phyloP scores from a whole-genome alignment of 2,888 invertebrate species.

The Ichneumoninae sp. region DNA sequence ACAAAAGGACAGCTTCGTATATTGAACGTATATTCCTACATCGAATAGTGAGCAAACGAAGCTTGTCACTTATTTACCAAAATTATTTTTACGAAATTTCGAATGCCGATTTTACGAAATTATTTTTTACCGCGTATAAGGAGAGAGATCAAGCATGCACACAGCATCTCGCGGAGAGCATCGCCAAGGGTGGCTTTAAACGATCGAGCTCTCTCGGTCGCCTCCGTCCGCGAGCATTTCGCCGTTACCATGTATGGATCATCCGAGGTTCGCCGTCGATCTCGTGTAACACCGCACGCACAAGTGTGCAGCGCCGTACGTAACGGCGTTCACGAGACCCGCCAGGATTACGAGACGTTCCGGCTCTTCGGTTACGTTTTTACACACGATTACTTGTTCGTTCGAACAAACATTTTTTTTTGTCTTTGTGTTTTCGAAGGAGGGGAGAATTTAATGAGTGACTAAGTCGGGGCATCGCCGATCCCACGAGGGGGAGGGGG shows the following conservation, averaged over 20 bases:
- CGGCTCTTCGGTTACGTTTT: conserved; percentile 24
- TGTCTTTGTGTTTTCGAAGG: not conserved
- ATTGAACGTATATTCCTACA: too few relatives aligned
- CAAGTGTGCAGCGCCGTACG: conserved; percentile 21
- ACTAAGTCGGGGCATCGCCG: not conserved
- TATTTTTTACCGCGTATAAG: not conserved
- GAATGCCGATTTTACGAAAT: too few relatives aligned
- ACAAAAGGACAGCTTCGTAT: too few relatives aligned
- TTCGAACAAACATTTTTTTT: not conserved
- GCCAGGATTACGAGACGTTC: conserved; percentile 40
- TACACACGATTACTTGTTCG: not conserved
- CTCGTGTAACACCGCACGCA: conserved; percentile 15
- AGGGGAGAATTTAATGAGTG: conserved; percentile 25
- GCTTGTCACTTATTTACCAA: too few relatives aligned
- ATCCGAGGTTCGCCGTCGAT: conserved; percentile 70
- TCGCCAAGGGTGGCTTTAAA: conserved; percentile 7
- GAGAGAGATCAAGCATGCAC: not conserved
- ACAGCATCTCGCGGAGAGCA: conserved; percentile 6
- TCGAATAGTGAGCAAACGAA: not conserved
- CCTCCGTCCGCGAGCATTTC: conserved; percentile 47
- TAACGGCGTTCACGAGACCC: conserved; percentile 67
- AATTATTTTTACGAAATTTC: too few relatives aligned
- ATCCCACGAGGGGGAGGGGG: not conserved
- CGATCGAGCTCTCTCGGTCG: conserved; percentile 16
- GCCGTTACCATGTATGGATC: conserved; percentile 80